phyloP scores from a whole-genome alignment of 2,113 vertebrate genomes.

The Prunella himalayana region DNA sequence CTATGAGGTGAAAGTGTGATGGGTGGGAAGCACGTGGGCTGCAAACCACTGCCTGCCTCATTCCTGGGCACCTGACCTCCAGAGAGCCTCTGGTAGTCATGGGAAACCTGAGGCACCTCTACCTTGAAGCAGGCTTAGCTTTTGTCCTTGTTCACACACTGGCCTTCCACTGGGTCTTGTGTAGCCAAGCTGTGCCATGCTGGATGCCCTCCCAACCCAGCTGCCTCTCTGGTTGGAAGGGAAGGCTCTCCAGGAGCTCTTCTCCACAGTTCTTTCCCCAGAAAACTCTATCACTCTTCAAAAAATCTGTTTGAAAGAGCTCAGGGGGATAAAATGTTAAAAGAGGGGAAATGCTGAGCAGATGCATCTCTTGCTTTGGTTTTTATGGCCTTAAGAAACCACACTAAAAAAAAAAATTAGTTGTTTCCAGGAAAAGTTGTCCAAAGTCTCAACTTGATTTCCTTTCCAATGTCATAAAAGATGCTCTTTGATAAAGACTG shows the following conservation, averaged over 20 bases:
- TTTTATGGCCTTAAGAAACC: background rate
- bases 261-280: background rate
- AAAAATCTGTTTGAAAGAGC: background rate
- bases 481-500: background rate
- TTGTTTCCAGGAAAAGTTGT: background rate
- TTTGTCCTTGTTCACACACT: background rate
- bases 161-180: background rate
- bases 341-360: background rate
- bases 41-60: background rate
- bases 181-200: background rate
- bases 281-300: background rate
- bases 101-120: background rate
- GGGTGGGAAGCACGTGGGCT: rapidly evolving
- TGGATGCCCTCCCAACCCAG: background rate
- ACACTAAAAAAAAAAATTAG: background rate
- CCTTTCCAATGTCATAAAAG: background rate
- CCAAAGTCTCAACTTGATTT: background rate
- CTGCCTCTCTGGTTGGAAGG: background rate
- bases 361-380: background rate
- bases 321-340: background rate
- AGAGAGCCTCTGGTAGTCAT: rapidly evolving
- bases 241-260: background rate
- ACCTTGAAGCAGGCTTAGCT: background rate
- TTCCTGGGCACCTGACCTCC: background rate
- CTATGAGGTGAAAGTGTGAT: background rate